Evolutionary conservation across 37 sponge, comb jelly and placozoan genomes (phyloP).

Genomic region (Halichondria panicea): DNA sequence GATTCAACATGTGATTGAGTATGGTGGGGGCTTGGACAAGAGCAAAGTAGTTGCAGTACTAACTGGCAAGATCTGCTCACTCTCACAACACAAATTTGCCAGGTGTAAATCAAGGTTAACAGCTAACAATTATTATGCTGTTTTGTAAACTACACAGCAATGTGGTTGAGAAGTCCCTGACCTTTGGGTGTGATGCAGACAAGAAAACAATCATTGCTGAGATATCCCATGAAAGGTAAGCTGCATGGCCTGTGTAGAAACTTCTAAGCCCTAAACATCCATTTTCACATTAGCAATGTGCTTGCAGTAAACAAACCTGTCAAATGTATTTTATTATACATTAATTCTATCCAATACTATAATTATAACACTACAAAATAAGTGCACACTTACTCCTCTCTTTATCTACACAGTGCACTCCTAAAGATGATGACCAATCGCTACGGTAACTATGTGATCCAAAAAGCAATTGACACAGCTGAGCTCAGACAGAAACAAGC

Average conservation of each 20-base stretch:
- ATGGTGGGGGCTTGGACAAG: constrained; percentile 80
- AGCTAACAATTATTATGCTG: not conserved
- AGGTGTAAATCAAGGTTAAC: constrained; percentile 55
- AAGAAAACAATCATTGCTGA: constrained; percentile 79
- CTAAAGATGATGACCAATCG: constrained; percentile 93
- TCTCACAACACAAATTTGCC: constrained; percentile 96
- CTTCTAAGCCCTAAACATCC: no score
- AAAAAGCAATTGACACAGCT: constrained; percentile 88
- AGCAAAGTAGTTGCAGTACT: constrained; percentile 59
- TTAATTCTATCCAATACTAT: no score
- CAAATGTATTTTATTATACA: no score
- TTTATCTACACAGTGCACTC: constrained; percentile 67
- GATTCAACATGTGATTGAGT: constrained; percentile 92
- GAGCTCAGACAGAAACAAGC: constrained; percentile 78
- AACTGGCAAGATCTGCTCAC: constrained; percentile 64
- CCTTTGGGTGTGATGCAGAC: constrained; percentile 73
- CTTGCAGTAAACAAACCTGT: no score
- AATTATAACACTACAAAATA: no score
- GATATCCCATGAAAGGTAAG: constrained; percentile 83
- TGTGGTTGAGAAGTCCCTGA: constrained; percentile 96
- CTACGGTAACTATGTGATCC: constrained; percentile 96
- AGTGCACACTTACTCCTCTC: no score
- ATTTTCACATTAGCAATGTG: no score
- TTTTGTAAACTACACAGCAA: constrained; percentile 59
- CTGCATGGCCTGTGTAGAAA: no score